phyloP scores from a whole-genome alignment of 1,140 invertebrate genomes.

The Drosophila aff. region DNA sequence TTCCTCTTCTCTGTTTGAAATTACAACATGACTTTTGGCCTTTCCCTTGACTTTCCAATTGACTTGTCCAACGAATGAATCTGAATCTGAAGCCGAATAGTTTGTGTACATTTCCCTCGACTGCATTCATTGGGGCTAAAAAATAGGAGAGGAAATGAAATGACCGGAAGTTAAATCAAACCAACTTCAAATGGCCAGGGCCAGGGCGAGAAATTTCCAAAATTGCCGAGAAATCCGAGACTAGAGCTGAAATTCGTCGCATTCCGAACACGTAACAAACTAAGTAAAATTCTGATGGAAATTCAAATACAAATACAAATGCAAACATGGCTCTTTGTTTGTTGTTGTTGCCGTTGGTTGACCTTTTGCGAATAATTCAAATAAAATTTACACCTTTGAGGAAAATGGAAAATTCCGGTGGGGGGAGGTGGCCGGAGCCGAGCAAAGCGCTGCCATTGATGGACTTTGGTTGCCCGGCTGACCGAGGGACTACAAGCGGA shows the following conservation, averaged over 20 bases:
- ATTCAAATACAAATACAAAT: slow-evolving; percentile 35
- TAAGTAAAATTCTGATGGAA: slow-evolving; percentile 50
- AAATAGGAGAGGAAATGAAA: slow-evolving; percentile 68
- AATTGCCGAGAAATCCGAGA: slow-evolving; percentile 34
- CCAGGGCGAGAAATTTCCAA: slow-evolving; percentile 12
- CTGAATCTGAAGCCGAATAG: slow-evolving; percentile 10
- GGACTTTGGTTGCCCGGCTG: slow-evolving; percentile 59
- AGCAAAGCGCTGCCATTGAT: slow-evolving; percentile 26
- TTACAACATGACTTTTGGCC: not conserved
- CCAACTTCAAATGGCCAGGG: slow-evolving; percentile 58
- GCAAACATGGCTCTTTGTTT: slow-evolving; percentile 7
- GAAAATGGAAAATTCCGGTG: slow-evolving; percentile 7
- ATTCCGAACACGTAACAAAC: slow-evolving; percentile 50
- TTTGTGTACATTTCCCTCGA: slow-evolving; percentile 29
- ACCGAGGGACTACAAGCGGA: slow-evolving; percentile 72
- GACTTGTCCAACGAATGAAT: slow-evolving; percentile 19
- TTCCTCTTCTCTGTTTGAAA: too few species aligned
- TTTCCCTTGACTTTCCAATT: slow-evolving; percentile 15
- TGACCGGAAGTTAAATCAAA: slow-evolving; percentile 80
- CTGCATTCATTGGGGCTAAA: slow-evolving; percentile 17
- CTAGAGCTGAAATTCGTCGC: slow-evolving; percentile 14
- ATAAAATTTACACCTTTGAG: slow-evolving; percentile 79
- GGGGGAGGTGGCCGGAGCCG: not conserved
- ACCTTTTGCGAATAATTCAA: slow-evolving; percentile 78
- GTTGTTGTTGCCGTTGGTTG: slow-evolving; percentile 19